A percentile compares a stretch with the other conserved stretches of the same genome.
Evolutionary conservation across 2,113 vertebrate species (phyloP).

Genomic region (Noturus placidus): DNA sequence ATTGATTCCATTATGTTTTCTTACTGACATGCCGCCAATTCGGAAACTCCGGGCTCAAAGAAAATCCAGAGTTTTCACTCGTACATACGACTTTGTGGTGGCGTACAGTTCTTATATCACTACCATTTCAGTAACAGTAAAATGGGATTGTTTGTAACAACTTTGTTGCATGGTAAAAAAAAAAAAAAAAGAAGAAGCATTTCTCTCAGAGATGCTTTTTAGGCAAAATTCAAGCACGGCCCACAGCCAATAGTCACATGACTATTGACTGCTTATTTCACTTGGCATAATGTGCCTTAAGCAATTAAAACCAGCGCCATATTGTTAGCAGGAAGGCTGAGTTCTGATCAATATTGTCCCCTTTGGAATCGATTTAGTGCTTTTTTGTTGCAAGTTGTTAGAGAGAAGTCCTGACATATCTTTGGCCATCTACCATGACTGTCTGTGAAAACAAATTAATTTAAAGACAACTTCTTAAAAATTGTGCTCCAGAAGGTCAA

Average conservation of each 20-base stretch:
- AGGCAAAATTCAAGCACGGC: neutral
- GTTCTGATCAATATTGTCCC: conserved; percentile 21
- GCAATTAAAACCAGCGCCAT: conserved; percentile 25
- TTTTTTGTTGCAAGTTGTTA: conserved; percentile 8
- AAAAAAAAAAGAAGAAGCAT: neutral
- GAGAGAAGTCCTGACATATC: conserved; percentile 14
- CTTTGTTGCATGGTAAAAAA: neutral
- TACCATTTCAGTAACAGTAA: neutral
- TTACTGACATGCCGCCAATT: too few species aligned
- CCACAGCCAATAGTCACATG: neutral
- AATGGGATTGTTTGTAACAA: neutral
- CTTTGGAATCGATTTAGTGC: conserved; percentile 1
- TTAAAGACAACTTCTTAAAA: neutral
- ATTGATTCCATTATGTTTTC: too few species aligned
- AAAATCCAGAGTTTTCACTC: too few species aligned
- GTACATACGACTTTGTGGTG: too few species aligned
- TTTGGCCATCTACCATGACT: conserved; percentile 12
- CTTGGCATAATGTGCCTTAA: conserved; percentile 16
- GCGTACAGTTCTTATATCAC: neutral
- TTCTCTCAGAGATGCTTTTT: neutral
- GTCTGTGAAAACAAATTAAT: neutral
- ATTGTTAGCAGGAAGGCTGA: conserved; percentile 15
- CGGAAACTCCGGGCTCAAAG: too few species aligned
- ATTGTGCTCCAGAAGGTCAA: neutral
- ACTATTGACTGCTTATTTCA: neutral